Evolutionary conservation across 2,797 vertebrate species (phyloP), one percentile per base, ranked within the genome.

Genomic region (Karalla daura): DNA sequence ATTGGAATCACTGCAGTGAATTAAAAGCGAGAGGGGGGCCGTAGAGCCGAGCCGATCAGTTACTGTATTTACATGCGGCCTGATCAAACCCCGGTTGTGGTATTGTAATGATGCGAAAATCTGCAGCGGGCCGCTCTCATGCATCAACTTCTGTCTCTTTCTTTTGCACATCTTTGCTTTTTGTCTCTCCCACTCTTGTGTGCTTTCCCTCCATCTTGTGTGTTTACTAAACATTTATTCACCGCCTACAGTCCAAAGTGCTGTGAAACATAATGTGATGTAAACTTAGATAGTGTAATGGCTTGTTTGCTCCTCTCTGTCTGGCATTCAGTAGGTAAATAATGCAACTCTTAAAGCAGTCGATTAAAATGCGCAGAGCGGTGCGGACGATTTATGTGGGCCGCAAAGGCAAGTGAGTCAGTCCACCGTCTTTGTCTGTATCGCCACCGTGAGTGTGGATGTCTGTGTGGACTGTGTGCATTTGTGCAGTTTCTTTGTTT

Each of bases 261-360:
- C 71, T 77, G 65, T 79, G 66, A 58, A 77, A 80, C 83, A 63
- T 84, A 77, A 83, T 78, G 78, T 50, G 79, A 88, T 87, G 78
- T 87, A 87, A 86, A 88, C 82, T 37, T 70, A 76, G 84, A 89
- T 88, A 79, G 84, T 74, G 75, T 88, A 87, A 87, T 86, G 70
- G 82, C 80, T 83, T 85, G 81, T 86, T 86, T 85, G 78, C 76
- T 74, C 61, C 67, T 73, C 82, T 82, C 76, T 74, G 64, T 79
- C 78, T 63, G 76, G 60, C 55, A 59, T 83, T 82, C 70, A 61
- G 60, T 56, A 56, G 63, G 81, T 84, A 88, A 89, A 89, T 85
- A 89, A 86, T 63, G 43, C 70, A 74, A 75, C 67, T 80, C 78
- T 83, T 82, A 85, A 71, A 85, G 81, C 67, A 70, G 70, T 74